Base-by-base conservation (phyloP, 2,888 invertebrate species). In the Ochropleura plecta region DNA sequence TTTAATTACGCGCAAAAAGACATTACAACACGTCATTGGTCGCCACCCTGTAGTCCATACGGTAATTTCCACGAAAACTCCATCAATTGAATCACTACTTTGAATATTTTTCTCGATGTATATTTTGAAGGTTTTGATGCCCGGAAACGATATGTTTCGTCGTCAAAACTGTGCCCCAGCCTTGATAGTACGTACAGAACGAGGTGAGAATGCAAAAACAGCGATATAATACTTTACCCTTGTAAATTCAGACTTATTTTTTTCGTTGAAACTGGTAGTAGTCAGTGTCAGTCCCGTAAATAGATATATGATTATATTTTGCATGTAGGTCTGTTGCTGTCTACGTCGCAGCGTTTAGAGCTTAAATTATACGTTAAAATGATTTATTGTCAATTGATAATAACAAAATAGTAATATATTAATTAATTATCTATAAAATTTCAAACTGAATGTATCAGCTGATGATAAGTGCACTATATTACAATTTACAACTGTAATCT, bases 201-300 rank as follows among this genome's bases (percentile, higher is more conserved):
- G 88, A 89, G 87, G 89, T 89, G 87, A 82, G 65, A 85, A 83
- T 82, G 75, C 78, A 82, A 87, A 86, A 82, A 84, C 82, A 84
- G 73, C 78, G 81, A 83, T 90, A 87, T 78, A 85, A 86, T 78
- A 76, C 73, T 66, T 73, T 57, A 72, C 70, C 76, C 71, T 69
- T 69, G 66, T 70, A 70, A 70, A 76, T 65, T 72, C 55, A 55
- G 73, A 60, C 63, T 49, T 69, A 71, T 75, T 79, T 81, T 67
- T 78, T 71, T 80, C 66, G 60, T 65, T 65, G 55, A 66, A 46
- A 51, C 5, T 20, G 40, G 30, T 40, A 16, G 87, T 83, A 86
- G 91, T 91, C 91, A 90, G 83, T 49, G 91, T 91, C 91, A 90
- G 83, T 49, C 73, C 87, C 86, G 84, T 86, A 91, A 91, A 91